A percentile compares a stretch with the other conserved stretches of the same genome.
Evolutionary conservation across 2,888 invertebrate species (phyloP).

Genomic region (Drosophila nr. perissopoda): DNA sequence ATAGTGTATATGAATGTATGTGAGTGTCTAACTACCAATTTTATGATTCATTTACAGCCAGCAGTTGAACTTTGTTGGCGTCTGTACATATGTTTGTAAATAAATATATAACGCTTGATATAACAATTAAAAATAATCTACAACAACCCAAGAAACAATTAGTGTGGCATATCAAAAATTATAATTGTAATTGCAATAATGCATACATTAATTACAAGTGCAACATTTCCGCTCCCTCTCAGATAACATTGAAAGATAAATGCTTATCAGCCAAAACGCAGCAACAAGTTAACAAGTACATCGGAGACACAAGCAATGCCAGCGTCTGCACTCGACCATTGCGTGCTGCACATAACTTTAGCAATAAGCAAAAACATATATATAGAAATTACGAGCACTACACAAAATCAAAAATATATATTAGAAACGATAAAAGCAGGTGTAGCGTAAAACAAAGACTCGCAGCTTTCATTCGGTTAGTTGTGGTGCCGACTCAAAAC

Average conservation of each 20-base stretch:
- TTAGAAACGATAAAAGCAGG: constrained; percentile 11
- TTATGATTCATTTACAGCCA: background rate
- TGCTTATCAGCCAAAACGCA: constrained; percentile 34
- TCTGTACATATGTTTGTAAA: constrained; percentile 17
- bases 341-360: constrained; percentile 68
- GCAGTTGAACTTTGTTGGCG: background rate
- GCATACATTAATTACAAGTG: constrained; percentile 32
- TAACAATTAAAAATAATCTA: constrained; percentile 15
- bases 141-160: background rate
- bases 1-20: background rate
- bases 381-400: constrained; percentile 5
- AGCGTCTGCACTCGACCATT: constrained; percentile 50
- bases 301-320: constrained; percentile 28
- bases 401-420: constrained; percentile 29
- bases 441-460: constrained; percentile 32
- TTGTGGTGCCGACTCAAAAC: constrained; percentile 47
- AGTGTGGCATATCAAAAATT: constrained; percentile 18
- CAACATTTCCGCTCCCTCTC: constrained; percentile 65
- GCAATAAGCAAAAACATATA: constrained; percentile 1
- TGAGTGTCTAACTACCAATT: constrained; percentile 11
- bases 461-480: constrained; percentile 37
- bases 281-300: constrained; percentile 42
- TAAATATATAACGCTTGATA: background rate
- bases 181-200: constrained; percentile 24
- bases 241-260: constrained; percentile 71